Conservation (phyloP, 2,113 vertebrate genomes). For the Edolisoma coerulescens region DNA sequence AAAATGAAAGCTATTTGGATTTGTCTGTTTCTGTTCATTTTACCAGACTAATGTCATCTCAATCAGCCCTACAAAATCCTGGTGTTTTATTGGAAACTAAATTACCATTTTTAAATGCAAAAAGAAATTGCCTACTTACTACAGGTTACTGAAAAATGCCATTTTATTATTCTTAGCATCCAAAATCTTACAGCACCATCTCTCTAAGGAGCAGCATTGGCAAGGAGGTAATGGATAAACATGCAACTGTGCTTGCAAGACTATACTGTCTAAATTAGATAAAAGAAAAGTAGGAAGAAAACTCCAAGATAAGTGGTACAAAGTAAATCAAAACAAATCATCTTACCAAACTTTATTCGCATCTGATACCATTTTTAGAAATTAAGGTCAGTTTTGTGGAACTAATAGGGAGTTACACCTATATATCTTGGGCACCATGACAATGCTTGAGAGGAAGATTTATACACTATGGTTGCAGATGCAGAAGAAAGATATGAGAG, state of each 20-base stretch:
- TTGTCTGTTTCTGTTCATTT: constrained; percentile 37
- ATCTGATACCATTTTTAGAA: constrained; percentile 87
- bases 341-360: constrained; percentile 81
- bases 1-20: constrained; percentile 44
- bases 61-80: constrained; percentile 24
- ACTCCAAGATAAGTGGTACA: constrained; percentile 78
- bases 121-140: constrained; percentile 12
- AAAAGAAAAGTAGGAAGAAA: constrained; percentile 78
- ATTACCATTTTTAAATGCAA: constrained; percentile 42
- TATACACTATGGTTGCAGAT: constrained; percentile 89
- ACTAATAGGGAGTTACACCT: constrained; percentile 82
- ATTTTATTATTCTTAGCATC: constrained; percentile 64
- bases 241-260: constrained; percentile 60
- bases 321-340: constrained; percentile 86
- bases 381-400: constrained; percentile 87
- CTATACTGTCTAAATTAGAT: constrained; percentile 77
- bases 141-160: constrained; percentile 56
- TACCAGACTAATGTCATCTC: constrained; percentile 23
- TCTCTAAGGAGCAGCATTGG: constrained; percentile 66
- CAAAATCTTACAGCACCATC: constrained; percentile 68
- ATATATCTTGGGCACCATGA: constrained; percentile 84
- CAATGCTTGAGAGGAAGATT: constrained; percentile 85
- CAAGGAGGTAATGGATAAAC: constrained; percentile 72
- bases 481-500: constrained; percentile 85
- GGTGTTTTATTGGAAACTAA: constrained; percentile 18